Evolutionary conservation across 2,797 vertebrate genomes (phyloP).

Genomic region (Pangasius macronema): DNA sequence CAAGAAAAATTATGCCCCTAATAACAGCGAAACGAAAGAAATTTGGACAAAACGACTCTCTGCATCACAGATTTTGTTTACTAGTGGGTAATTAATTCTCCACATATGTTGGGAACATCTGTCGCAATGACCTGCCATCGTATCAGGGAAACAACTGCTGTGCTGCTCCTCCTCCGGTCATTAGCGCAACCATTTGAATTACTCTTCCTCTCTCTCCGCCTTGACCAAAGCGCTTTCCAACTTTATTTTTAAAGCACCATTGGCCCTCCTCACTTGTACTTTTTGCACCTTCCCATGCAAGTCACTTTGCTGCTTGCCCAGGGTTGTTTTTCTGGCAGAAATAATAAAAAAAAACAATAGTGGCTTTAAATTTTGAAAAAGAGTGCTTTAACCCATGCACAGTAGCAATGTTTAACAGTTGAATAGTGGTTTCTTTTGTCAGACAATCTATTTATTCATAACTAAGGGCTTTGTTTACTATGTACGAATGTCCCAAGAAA

Average conservation of each 20-base stretch:
- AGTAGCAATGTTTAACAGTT: not conserved
- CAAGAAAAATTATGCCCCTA: slow-evolving; percentile 95
- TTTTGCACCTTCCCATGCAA: not conserved
- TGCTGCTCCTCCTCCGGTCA: slow-evolving; percentile 83
- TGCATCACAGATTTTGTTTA: slow-evolving; percentile 98
- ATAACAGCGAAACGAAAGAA: slow-evolving; percentile 89
- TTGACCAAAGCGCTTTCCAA: slow-evolving; percentile 57
- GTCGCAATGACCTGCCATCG: slow-evolving; percentile 95
- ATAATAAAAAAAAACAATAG: not conserved
- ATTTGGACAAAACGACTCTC: slow-evolving; percentile 96
- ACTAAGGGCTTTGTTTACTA: not conserved
- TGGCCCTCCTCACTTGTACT: slow-evolving; percentile 10
- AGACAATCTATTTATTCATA: not conserved
- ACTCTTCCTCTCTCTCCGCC: slow-evolving; percentile 69
- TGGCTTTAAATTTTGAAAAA: not conserved
- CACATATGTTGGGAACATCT: slow-evolving; percentile 99
- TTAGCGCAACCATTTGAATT: slow-evolving; percentile 79
- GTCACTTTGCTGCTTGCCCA: not conserved
- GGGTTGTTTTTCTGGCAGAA: not conserved
- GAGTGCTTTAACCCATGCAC: not conserved
- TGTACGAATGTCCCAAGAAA: not conserved
- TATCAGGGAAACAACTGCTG: slow-evolving; percentile 94
- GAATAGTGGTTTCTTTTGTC: not conserved
- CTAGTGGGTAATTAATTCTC: slow-evolving; percentile 99
- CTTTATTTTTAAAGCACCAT: slow-evolving; percentile 59